A percentile compares a stretch with the other conserved stretches of the same genome.
Conservation (phyloP, 2,888 invertebrate species). For the Drosophila suboccidentalis region DNA sequence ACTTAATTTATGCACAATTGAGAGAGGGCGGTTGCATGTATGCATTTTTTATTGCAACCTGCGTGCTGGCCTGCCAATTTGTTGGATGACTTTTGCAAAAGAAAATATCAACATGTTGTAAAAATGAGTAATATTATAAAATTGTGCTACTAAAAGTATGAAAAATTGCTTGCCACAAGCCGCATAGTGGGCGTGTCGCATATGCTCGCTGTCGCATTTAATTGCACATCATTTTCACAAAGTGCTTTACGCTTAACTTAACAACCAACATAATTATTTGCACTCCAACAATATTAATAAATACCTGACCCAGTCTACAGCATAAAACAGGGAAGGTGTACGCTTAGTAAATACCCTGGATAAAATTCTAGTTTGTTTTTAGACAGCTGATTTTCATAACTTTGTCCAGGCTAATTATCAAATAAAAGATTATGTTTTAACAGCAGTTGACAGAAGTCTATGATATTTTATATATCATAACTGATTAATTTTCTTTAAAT, state of each 20-base stretch:
- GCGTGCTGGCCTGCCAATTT: conserved; percentile 13
- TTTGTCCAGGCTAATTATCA: too few species aligned
- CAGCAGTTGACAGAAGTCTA: too few species aligned
- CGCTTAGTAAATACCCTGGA: not conserved
- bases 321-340: not conserved
- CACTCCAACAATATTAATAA: conserved; percentile 67
- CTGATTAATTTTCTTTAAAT: too few species aligned
- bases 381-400: not conserved
- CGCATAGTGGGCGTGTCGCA: conserved; percentile 31
- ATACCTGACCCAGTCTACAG: conserved; percentile 11
- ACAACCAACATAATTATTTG: conserved; percentile 75
- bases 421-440: not conserved
- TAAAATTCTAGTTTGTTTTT: not conserved
- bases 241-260: conserved; percentile 77
- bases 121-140: conserved; percentile 6
- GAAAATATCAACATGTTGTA: conserved; percentile 6
- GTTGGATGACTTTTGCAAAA: conserved; percentile 23
- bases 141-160: conserved; percentile 19
- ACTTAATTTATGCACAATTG: conserved; percentile 60
- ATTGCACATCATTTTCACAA: conserved; percentile 63
- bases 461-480: too few species aligned
- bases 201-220: conserved; percentile 41
- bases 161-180: conserved; percentile 19
- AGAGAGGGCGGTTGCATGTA: conserved; percentile 14
- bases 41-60: conserved; percentile 22